Evolutionary conservation across 2,113 vertebrate species (phyloP), one percentile per base, ranked within the genome.

Genomic region (Vulpes vulpes): DNA sequence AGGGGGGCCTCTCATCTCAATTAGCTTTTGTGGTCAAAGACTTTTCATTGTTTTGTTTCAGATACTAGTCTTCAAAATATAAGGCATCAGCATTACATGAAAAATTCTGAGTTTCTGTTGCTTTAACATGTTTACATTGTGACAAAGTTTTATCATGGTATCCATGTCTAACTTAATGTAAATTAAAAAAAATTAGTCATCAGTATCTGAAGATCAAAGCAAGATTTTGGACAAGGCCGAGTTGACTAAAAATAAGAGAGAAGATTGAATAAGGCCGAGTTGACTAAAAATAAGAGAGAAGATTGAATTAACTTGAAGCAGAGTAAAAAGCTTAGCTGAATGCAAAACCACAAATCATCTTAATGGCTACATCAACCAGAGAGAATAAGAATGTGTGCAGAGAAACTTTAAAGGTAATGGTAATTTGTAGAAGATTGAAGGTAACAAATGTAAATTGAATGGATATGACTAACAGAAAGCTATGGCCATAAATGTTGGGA

Each of bases 251-350:
- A 80, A 30, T 79, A 73, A 55, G 51, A 55, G 4, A 73, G 51
- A 43, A 43, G 43, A 43, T 49, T 65, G 25, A 15, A 57, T 11
- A 7, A 79, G 8, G 0, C 30, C 51, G 27, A 65, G 35, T 65
- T 73, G 27, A 64, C 23, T 88, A 83, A 85, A 64, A 80, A 30
- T 79, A 73, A 55, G 49, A 55, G 4, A 73, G 51, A 88, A 7
- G 4, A 57, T 4, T 91, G 5, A 94, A 64, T 86, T 85, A 89
- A 82, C 43, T 59, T 74, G 4, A 97, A 91, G 76, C 19, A 94
- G 32, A 3, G 0, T 3, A 5, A 55, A 53, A 89, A 3, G 0
- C 12, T 62, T 96, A 64, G 11, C 49, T 67, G 8, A 73, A 11
- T 22, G 20, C 74, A 9, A 90, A 92, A 82, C 32, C 73, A 43